Base-by-base conservation (phyloP, 2,888 invertebrate genomes). In the Pelosia muscerda region DNA sequence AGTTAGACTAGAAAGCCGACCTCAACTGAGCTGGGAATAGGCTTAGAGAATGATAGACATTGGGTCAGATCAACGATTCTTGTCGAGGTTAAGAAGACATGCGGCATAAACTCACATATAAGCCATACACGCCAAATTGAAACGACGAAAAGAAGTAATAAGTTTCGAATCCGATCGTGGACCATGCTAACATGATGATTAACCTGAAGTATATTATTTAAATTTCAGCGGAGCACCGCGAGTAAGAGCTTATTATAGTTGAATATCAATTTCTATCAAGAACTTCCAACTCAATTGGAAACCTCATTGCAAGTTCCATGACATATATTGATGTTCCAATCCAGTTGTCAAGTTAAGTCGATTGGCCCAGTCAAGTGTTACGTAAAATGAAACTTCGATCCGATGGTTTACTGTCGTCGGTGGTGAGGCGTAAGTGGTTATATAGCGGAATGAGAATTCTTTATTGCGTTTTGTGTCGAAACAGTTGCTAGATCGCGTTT, bases 281-380 rank as follows among this genome's bases (percentile, higher is more conserved):
- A 38, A 57, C 15, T 23, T 66, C 34, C 55, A 55, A 61, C 26
- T 66, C 60, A 26, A 55, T 38, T 38, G 10, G 23, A 11, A 42
- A 23, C 25, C 5, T 54, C 38, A 26, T 42, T 26, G 66, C n/a
- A 26, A 55, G 9, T 26, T n/a, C 60, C 55, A 55, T 26, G 55
- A 60, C 60, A 26, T 54, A 34, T 26, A 63, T 56, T 58, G 57
- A 58, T 49, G 53, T 58, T 28, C 2, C 28, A 62, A 62, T 22
- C 25, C 13, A 42, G 23, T 49, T 56, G 61, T 62, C 59, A 60
- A 66, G 28, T 55, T 26, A 31, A 42, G 22, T 42, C 61, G 28
- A 23, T 15, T 55, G 42, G 22, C 25, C 25, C 5, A 34, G 25
- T 38, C 38, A 26, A 55, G 34, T 57, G 56, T 66, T 61, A 57